Evolutionary conservation across 1,140 invertebrate genomes (phyloP).

Genomic region (Theocolax elegans): DNA sequence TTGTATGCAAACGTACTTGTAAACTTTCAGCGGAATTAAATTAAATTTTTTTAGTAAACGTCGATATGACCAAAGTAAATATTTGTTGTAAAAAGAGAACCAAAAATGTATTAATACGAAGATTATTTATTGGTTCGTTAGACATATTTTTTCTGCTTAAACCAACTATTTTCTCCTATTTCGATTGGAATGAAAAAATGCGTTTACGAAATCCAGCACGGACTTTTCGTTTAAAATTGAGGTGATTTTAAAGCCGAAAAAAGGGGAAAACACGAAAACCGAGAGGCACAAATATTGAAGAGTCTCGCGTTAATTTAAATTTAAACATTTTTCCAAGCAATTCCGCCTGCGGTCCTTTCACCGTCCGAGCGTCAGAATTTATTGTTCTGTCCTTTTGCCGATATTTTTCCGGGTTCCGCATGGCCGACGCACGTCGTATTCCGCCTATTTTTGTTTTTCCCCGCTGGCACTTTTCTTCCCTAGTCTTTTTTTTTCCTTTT

Average conservation of each 20-base stretch:
- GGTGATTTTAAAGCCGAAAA: not conserved
- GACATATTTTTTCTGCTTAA: too few species aligned
- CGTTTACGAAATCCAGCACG: too few species aligned
- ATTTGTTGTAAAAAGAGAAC: too few species aligned
- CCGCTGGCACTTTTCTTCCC: not conserved
- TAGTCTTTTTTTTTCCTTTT: not conserved
- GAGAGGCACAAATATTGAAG: not conserved
- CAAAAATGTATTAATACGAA: too few species aligned
- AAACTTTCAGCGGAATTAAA: too few species aligned
- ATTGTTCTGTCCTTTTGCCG: constrained; percentile 17
- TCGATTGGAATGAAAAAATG: too few species aligned
- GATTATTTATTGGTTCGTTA: too few species aligned
- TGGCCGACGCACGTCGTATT: not conserved
- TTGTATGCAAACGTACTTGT: too few species aligned
- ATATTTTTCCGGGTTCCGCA: constrained; percentile 30
- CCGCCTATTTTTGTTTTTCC: constrained; percentile 11
- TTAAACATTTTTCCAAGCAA: constrained; percentile 32
- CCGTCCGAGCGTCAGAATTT: constrained; percentile 10
- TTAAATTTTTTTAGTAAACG: too few species aligned
- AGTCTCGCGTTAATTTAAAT: constrained; percentile 24
- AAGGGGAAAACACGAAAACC: not conserved
- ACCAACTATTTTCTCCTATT: too few species aligned
- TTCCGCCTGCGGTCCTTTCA: not conserved
- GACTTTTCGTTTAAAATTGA: not conserved
- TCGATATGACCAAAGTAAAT: too few species aligned